Evolutionary conservation across 2,113 vertebrate genomes (phyloP).

Genomic region (Lutjanus erythropterus): DNA sequence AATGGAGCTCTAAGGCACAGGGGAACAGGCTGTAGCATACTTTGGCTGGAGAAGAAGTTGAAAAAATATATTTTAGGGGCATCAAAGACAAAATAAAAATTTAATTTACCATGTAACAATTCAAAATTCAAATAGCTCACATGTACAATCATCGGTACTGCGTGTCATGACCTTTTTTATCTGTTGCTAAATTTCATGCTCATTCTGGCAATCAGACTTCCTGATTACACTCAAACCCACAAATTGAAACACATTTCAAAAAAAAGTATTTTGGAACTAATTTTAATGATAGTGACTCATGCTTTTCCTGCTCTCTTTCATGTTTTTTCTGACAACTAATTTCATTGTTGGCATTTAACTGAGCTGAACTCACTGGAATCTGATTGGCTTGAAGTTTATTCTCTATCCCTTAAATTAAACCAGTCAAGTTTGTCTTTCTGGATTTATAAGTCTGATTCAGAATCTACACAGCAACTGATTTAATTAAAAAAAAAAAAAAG

Average conservation of each 20-base stretch:
- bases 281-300: constrained; percentile 30
- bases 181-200: neutral
- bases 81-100: neutral
- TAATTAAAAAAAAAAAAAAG: constrained; percentile 16
- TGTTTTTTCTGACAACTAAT: constrained; percentile 31
- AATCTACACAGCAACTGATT: constrained; percentile 43
- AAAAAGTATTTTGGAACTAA: constrained; percentile 13
- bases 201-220: constrained; percentile 33
- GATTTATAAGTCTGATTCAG: constrained; percentile 28
- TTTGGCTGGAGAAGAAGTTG: no score
- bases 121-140: neutral
- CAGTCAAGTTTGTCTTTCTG: constrained; percentile 25
- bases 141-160: constrained; percentile 20
- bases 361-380: constrained; percentile 30
- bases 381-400: constrained; percentile 58
- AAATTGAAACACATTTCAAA: constrained; percentile 6
- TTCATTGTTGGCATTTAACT: constrained; percentile 55
- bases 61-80: neutral
- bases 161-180: constrained; percentile 18
- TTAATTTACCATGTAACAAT: neutral
- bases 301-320: neutral
- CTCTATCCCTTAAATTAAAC: constrained; percentile 26
- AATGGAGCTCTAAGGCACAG: neutral
- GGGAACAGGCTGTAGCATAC: neutral
- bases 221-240: constrained; percentile 32